Base-by-base conservation (phyloP, 1,140 invertebrate genomes). In the Bombus huntii region DNA sequence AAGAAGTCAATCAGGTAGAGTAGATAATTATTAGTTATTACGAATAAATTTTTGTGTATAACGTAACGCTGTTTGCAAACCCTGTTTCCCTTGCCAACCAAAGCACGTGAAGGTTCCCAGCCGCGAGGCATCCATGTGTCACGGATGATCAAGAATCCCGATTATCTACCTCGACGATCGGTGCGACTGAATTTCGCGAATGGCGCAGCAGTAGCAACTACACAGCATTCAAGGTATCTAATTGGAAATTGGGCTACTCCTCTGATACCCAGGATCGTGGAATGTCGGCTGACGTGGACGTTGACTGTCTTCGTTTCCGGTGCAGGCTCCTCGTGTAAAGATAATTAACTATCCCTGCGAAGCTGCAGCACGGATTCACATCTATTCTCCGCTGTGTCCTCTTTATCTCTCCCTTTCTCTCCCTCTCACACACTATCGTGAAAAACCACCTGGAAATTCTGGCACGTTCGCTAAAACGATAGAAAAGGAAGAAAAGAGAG, bases 291-390 rank as follows among this genome's bases (percentile, higher is more conserved):
- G 66, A 75, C 78, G 72, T 44, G 65, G 72, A 66, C 53, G 66
- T 59, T 75, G 80, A 42, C 73, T 81, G 73, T 59, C 83, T 83
- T 84, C 88, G 87, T 84, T 89, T 92, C 79, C 89, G 79, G 53
- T 83, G 84, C 77, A 92, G 86, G 75, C 87, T 92, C 79, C 81
- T 91, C 68, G 87, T 89, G 82, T 88, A 89, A 62, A 92, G 77
- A 83, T 90, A 92, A 87, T 92, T 90, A 79, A 92, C 86, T 73
- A 91, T 89, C 39, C 86, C 87, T 42, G 78, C 81, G 71, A 92
- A 87, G 73, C 87, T 87, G 85, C 85, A 90, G 83, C 89, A 88
- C 81, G 82, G 78, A 83, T 88, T 87, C 65, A 80, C 31, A 44
- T 90, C 80, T 87, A 92, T 91, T 59, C 57, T 34, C n/a, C 42